phyloP scores from a whole-genome alignment of 2,113 vertebrate genomes.

The Zosterops borbonicus region DNA sequence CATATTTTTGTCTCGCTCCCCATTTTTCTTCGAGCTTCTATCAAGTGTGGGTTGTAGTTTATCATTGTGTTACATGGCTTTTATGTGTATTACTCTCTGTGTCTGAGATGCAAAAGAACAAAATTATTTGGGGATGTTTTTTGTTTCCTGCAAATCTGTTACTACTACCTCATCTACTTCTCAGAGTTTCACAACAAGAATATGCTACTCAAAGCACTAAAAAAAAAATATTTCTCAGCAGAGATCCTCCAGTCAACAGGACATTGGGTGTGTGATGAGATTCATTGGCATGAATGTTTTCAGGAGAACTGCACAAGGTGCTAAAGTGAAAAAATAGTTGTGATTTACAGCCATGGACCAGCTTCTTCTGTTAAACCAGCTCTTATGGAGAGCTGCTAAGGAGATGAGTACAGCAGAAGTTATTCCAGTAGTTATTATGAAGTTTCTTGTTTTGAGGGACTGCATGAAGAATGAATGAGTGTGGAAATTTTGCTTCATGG shows the following conservation, averaged over 20 bases:
- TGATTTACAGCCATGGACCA: constrained; percentile 54
- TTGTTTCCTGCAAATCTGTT: constrained; percentile 22
- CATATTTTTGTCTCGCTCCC: background rate
- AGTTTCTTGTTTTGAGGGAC: background rate
- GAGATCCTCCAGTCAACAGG: background rate
- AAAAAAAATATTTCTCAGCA: background rate
- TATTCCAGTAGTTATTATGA: constrained; percentile 22
- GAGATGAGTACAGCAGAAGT: constrained; percentile 51
- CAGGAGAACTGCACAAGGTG: constrained; percentile 45
- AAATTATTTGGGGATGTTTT: background rate
- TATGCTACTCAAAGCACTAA: constrained; percentile 4
- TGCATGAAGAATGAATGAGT: background rate
- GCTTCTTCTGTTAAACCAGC: constrained; percentile 20
- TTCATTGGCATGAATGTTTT: constrained; percentile 67
- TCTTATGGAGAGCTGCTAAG: constrained; percentile 48
- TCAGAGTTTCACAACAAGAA: constrained; percentile 16
- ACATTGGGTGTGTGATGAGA: constrained; percentile 53
- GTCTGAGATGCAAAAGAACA: background rate
- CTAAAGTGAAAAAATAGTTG: constrained; percentile 33
- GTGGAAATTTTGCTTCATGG: background rate
- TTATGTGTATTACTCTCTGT: background rate
- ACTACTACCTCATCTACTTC: constrained; percentile 51
- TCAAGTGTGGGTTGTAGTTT: background rate
- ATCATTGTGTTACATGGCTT: background rate
- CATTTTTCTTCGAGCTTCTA: background rate